These are phyloP conservation scores for Trachelus troglodyta DNA, from an alignment of 2,888 invertebrate genomes.

Conservation along the genomic window DNA sequence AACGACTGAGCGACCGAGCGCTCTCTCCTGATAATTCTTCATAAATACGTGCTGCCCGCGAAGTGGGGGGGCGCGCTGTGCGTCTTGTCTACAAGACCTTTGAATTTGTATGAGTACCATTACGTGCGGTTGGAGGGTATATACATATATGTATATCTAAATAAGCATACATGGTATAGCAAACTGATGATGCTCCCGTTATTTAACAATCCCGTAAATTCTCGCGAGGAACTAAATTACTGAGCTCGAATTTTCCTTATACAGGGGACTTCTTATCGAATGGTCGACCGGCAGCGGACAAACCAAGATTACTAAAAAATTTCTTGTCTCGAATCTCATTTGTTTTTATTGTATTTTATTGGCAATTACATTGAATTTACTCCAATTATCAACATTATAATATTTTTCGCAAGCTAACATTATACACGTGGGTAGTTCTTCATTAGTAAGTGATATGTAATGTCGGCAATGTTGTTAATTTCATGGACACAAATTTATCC, in stretches of 20 bases:
- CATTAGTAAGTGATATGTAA: too few relatives aligned
- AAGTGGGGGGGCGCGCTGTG: slow-evolving; percentile 14
- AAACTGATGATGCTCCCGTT: not conserved
- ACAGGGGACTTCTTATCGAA: not conserved
- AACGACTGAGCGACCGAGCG: slow-evolving; percentile 30
- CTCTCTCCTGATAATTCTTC: slow-evolving; percentile 37
- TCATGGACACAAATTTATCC: too few relatives aligned
- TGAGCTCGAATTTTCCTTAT: not conserved
- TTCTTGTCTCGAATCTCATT: slow-evolving; percentile 1
- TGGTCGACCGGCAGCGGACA: not conserved
- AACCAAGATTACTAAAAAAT: not conserved
- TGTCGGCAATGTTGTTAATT: too few relatives aligned
- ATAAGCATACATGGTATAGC: not conserved
- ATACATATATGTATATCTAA: not conserved
- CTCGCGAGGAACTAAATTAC: not conserved
- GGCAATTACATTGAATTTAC: not conserved
- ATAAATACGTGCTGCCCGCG: slow-evolving; percentile 33
- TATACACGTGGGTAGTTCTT: not conserved
- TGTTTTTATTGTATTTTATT: not conserved
- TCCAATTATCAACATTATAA: not conserved
- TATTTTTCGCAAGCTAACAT: not conserved
- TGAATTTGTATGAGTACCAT: not conserved
- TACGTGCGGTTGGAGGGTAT: not conserved
- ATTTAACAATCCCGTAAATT: not conserved
- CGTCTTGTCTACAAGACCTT: not conserved